These are phyloP conservation scores for Eupithecia centaureata DNA, from an alignment of 2,888 invertebrate species.

Conservation along the genomic window DNA sequence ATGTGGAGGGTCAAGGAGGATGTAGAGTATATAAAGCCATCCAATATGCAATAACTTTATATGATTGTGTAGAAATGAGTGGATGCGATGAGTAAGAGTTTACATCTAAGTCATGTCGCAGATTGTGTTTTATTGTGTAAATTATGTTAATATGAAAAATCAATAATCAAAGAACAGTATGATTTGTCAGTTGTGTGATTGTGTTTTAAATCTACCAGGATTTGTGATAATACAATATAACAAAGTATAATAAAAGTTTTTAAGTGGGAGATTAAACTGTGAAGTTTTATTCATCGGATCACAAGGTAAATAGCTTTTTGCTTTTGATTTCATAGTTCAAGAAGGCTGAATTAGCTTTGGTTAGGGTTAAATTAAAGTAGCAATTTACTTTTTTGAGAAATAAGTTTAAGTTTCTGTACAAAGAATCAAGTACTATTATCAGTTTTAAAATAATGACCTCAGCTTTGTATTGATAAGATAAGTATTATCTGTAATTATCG, in stretches of 20 bases:
- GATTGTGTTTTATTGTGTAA: slow-evolving; percentile 83
- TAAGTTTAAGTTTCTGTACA: neutral
- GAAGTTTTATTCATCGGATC: slow-evolving; percentile 80
- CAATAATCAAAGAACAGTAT: slow-evolving; percentile 81
- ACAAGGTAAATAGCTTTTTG: slow-evolving; percentile 68
- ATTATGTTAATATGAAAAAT: slow-evolving; percentile 83
- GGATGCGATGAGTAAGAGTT: slow-evolving; percentile 74
- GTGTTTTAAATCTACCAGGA: slow-evolving; percentile 89
- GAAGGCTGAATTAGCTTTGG: neutral
- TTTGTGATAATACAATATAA: slow-evolving; percentile 89
- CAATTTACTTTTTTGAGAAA: neutral
- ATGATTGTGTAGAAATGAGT: slow-evolving; percentile 78
- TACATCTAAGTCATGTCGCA: slow-evolving; percentile 80
- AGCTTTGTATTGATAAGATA: slow-evolving; percentile 8
- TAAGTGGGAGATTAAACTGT: slow-evolving; percentile 83
- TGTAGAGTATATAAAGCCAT: slow-evolving; percentile 80
- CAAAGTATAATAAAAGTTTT: slow-evolving; percentile 86
- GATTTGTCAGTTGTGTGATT: slow-evolving; percentile 86
- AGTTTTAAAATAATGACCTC: slow-evolving; percentile 6
- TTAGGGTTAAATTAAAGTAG: neutral
- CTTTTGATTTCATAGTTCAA: slow-evolving; percentile 25
- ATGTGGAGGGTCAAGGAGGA: slow-evolving; percentile 73
- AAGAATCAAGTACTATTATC: neutral
- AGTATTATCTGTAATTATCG: slow-evolving; percentile 1
- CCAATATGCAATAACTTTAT: slow-evolving; percentile 81